phyloP scores from a whole-genome alignment of 1,140 invertebrate species.

The Oedothorax gibbosus region DNA sequence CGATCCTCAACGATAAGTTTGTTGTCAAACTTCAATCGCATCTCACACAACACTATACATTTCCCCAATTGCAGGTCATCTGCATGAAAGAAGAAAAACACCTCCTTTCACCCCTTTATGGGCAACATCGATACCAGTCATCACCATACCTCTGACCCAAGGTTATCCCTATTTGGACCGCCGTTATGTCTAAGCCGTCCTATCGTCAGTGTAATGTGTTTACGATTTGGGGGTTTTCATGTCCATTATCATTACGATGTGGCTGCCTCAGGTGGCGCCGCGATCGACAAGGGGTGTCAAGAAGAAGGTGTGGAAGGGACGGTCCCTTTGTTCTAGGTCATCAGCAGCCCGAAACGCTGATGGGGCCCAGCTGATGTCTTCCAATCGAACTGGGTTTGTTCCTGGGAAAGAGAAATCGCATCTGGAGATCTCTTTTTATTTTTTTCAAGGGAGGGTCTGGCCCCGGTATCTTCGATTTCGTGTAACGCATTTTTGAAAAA shows the following conservation, averaged over 20 bases:
- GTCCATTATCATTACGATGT: slow-evolving; percentile 57
- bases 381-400: slow-evolving; percentile 50
- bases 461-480: slow-evolving; percentile 48
- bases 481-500: slow-evolving; percentile 33
- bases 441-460: slow-evolving; percentile 12
- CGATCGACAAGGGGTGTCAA: slow-evolving; percentile 39
- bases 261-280: slow-evolving; percentile 41
- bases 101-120: too few relatives aligned
- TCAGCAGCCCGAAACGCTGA: slow-evolving; percentile 50
- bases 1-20: too few relatives aligned
- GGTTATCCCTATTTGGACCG: too few relatives aligned
- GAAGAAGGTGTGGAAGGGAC: slow-evolving; percentile 35
- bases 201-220: slow-evolving; percentile 58
- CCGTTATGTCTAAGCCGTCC: background rate
- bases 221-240: slow-evolving; percentile 57
- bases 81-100: too few relatives aligned
- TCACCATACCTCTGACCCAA: too few relatives aligned
- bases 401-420: slow-evolving; percentile 28
- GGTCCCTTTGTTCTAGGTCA: slow-evolving; percentile 54
- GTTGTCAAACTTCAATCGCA: too few relatives aligned
- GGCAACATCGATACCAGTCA: too few relatives aligned
- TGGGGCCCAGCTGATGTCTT: slow-evolving; percentile 57
- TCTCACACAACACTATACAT: too few relatives aligned
- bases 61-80: too few relatives aligned
- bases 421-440: slow-evolving; percentile 54